A percentile compares a stretch with the other conserved stretches of the same genome.
phyloP scores from a whole-genome alignment of 53 echinoderm and acorn worm species.

The Paelopatides confundens region DNA sequence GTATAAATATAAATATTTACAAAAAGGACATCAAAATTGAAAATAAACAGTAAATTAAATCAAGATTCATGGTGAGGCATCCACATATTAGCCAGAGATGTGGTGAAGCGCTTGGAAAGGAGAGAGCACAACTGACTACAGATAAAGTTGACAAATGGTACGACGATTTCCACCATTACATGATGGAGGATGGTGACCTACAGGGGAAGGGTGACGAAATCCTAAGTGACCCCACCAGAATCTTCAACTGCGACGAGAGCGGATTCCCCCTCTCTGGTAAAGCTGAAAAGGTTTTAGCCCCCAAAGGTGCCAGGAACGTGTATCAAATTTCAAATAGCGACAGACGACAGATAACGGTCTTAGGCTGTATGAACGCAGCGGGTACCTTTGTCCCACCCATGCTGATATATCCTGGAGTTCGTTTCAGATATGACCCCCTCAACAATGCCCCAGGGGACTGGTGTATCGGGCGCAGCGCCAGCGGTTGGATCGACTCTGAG shows the following conservation, averaged over 20 bases:
- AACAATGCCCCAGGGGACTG: neutral
- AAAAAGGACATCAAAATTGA: too few species aligned
- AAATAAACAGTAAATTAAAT: too few species aligned
- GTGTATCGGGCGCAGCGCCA: conserved; percentile 28
- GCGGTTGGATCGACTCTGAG: conserved; percentile 34
- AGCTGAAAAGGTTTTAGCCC: conserved; percentile 24
- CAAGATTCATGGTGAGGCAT: neutral
- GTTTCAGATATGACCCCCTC: conserved; percentile 42
- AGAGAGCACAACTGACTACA: neutral
- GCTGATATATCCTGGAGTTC: conserved; percentile 2
- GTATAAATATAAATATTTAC: too few species aligned
- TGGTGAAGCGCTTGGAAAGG: neutral
- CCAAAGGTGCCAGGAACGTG: conserved; percentile 16
- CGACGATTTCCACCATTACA: neutral
- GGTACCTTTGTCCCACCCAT: conserved; percentile 20
- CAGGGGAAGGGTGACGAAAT: neutral
- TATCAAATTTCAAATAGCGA: neutral
- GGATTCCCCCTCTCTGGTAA: conserved; percentile 7
- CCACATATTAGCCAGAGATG: neutral
- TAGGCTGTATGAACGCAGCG: conserved; percentile 19
- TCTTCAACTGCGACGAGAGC: conserved; percentile 38
- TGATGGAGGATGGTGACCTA: neutral
- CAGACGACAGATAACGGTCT: conserved; percentile 23
- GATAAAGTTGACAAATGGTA: neutral
- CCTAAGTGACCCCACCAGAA: neutral